phyloP scores from a whole-genome alignment of 1,140 invertebrate species.

The Drosophila prosaltans region DNA sequence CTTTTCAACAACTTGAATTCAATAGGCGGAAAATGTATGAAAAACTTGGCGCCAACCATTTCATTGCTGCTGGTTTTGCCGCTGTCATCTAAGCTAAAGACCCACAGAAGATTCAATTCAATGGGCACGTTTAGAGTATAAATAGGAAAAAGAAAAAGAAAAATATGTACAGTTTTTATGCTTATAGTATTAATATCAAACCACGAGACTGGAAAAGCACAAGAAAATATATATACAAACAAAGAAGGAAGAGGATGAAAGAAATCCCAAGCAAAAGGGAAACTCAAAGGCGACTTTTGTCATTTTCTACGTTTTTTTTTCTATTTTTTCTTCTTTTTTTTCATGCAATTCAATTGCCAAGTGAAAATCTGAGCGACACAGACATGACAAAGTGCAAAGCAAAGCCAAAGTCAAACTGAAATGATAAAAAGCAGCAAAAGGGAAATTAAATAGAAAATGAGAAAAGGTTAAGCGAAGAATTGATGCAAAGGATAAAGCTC shows the following conservation, averaged over 20 bases:
- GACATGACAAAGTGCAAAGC: slow-evolving; percentile 40
- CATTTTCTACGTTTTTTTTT: slow-evolving; percentile 42
- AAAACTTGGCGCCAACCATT: slow-evolving; percentile 67
- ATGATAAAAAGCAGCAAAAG: slow-evolving; percentile 66
- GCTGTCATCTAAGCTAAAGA: slow-evolving; percentile 1
- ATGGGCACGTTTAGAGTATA: slow-evolving; percentile 70
- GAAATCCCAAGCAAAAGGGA: slow-evolving; percentile 15
- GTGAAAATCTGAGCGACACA: slow-evolving; percentile 46
- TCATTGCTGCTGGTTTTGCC: slow-evolving; percentile 39
- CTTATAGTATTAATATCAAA: slow-evolving; percentile 78
- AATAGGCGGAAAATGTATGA: slow-evolving; percentile 16
- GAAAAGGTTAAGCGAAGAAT: slow-evolving; percentile 76
- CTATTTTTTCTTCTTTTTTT: too few relatives aligned
- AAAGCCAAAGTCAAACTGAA: slow-evolving; percentile 64
- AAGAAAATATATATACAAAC: slow-evolving; percentile 14
- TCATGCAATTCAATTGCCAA: slow-evolving; percentile 71
- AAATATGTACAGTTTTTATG: neutral
- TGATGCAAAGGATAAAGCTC: slow-evolving; percentile 44
- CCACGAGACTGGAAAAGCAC: slow-evolving; percentile 48
- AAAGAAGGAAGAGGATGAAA: neutral
- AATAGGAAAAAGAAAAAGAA: slow-evolving; percentile 39
- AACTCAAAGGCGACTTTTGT: slow-evolving; percentile 7
- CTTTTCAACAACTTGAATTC: slow-evolving; percentile 6
- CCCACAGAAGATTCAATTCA: slow-evolving; percentile 49
- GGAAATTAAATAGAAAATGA: slow-evolving; percentile 49